phyloP scores from a whole-genome alignment of 2,113 vertebrate species.

The Oenanthe melanoleuca region DNA sequence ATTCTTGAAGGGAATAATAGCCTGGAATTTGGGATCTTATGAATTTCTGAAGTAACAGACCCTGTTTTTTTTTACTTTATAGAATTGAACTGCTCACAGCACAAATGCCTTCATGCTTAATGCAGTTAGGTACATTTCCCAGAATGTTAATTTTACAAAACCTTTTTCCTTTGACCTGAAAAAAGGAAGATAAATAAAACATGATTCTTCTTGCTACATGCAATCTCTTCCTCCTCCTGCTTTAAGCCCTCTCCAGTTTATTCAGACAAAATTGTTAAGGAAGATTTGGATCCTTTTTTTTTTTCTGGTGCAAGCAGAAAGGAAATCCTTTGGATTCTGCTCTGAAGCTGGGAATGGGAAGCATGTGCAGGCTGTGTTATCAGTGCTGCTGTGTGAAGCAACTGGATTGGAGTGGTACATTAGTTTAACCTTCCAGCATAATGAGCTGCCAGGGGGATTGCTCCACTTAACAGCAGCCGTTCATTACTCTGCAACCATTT shows the following conservation, averaged over 20 bases:
- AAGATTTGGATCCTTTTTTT: constrained; percentile 5
- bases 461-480: constrained; percentile 68
- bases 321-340: constrained; percentile 15
- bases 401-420: constrained; percentile 69
- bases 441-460: constrained; percentile 71
- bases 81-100: not conserved
- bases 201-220: not conserved
- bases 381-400: constrained; percentile 45
- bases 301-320: not conserved
- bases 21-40: not conserved
- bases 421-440: constrained; percentile 73
- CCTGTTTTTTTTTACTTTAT: not conserved
- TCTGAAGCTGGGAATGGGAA: constrained; percentile 4
- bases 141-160: constrained; percentile 45
- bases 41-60: not conserved
- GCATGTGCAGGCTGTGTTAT: not conserved
- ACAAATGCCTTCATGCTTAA: not conserved
- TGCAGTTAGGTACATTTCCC: constrained; percentile 41
- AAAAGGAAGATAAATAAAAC: constrained; percentile 65
- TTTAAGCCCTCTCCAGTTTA: not conserved
- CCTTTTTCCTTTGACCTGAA: constrained; percentile 59
- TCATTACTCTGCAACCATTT: constrained; percentile 71
- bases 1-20: not conserved
- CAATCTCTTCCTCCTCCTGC: not conserved
- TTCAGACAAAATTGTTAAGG: constrained; percentile 17